Conservation (phyloP, 2,113 vertebrate species). For the Daubentonia madagascariensis region DNA sequence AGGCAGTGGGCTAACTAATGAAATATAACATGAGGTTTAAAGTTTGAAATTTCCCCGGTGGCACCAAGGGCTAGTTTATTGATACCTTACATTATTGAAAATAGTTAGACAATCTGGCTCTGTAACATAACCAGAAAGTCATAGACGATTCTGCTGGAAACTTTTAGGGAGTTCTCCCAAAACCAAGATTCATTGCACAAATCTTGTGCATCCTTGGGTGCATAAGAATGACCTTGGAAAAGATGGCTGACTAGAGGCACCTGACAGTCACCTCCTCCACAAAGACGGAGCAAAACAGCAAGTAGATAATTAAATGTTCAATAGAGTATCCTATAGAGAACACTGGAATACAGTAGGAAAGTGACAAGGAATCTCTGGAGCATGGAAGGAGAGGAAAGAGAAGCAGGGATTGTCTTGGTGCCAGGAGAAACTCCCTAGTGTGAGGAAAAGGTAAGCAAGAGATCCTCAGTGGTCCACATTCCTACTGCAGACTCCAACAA, state of each 20-base stretch:
- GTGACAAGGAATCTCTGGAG: not conserved
- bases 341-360: not conserved
- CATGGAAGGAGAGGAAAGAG: not conserved
- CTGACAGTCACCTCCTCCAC: not conserved
- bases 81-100: not conserved
- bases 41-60: not conserved
- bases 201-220: not conserved
- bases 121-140: not conserved
- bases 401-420: not conserved
- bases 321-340: not conserved
- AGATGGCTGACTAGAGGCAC: not conserved
- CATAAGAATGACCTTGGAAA: not conserved
- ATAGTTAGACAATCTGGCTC: not conserved
- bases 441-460: not conserved
- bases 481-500: not conserved
- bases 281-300: not conserved
- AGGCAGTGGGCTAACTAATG: not conserved
- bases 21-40: not conserved
- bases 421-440: not conserved
- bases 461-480: not conserved
- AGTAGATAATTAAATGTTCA: not conserved
- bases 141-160: not conserved
- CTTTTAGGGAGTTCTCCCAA: not conserved
- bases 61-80: not conserved
- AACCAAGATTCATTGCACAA: not conserved